These are phyloP conservation scores for Drosophila hydei DNA, from an alignment of 1,140 invertebrate genomes.

Conservation along the genomic window DNA sequence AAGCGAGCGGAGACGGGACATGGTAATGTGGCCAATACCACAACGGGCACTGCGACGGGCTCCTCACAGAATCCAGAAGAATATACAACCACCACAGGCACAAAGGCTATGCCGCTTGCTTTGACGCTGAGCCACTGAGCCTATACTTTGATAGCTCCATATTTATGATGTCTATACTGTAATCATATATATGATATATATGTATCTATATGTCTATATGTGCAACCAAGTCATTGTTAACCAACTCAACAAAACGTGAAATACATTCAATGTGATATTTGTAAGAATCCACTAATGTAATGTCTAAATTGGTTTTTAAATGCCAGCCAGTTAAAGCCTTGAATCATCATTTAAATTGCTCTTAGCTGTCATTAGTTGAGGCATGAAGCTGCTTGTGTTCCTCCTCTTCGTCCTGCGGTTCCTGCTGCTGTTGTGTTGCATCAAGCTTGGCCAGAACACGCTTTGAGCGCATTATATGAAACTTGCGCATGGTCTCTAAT, in stretches of 20 bases:
- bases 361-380: slow-evolving; percentile 14
- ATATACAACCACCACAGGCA: slow-evolving; percentile 44
- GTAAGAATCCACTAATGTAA: slow-evolving; percentile 47
- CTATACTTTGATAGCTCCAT: slow-evolving; percentile 27
- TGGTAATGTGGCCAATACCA: slow-evolving; percentile 68
- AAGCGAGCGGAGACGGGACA: slow-evolving; percentile 62
- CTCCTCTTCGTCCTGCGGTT: neutral
- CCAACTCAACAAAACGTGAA: slow-evolving; percentile 58
- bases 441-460: slow-evolving; percentile 40
- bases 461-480: slow-evolving; percentile 56
- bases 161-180: slow-evolving; percentile 64
- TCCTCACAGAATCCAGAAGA: slow-evolving; percentile 77
- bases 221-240: slow-evolving; percentile 62
- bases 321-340: neutral
- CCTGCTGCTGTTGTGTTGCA: neutral
- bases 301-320: too few species aligned
- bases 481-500: slow-evolving; percentile 65
- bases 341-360: neutral
- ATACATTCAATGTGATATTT: slow-evolving; percentile 81
- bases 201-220: slow-evolving; percentile 43
- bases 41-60: slow-evolving; percentile 74
- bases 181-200: slow-evolving; percentile 36
- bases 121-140: slow-evolving; percentile 52
- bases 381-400: neutral
- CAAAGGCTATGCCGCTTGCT: slow-evolving; percentile 63